Evolutionary conservation across 2,113 vertebrate genomes (phyloP).

Genomic region (Toxostoma redivivum): DNA sequence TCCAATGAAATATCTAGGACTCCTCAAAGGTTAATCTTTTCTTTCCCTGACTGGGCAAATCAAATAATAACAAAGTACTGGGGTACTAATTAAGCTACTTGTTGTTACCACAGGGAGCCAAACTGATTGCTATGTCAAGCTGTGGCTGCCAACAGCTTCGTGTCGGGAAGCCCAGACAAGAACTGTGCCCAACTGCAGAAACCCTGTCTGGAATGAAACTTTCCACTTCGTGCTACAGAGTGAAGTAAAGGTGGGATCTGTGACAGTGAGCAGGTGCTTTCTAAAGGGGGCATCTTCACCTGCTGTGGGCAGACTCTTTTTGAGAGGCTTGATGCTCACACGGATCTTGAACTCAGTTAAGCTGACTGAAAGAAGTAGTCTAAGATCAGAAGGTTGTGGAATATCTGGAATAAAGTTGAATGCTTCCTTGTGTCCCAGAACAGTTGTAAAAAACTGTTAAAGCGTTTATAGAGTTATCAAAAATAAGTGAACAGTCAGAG

Average conservation of each 20-base stretch:
- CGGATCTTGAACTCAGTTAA: background rate
- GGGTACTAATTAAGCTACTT: background rate
- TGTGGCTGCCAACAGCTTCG: conserved; percentile 76
- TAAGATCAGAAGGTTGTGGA: background rate
- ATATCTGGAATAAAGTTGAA: background rate
- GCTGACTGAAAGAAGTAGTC: background rate
- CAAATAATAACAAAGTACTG: background rate
- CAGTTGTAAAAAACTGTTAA: background rate
- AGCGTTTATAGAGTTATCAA: background rate
- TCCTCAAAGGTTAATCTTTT: background rate
- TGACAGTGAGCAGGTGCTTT: background rate
- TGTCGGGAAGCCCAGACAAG: conserved; percentile 61
- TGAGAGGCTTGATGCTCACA: background rate
- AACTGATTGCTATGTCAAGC: conserved; percentile 75
- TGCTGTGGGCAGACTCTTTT: background rate
- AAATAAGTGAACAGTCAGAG: background rate
- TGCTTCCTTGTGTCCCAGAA: background rate
- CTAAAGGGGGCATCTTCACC: background rate
- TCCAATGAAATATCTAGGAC: background rate
- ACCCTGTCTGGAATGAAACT: conserved; percentile 83
- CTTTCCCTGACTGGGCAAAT: background rate
- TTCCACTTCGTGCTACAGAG: conserved; percentile 78
- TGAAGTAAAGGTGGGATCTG: conserved; percentile 75
- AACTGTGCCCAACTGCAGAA: conserved; percentile 62
- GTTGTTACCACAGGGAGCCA: conserved; percentile 56